Base-by-base conservation (phyloP, 2,888 invertebrate species). In the Galeopsomyia nigrocyanea region DNA sequence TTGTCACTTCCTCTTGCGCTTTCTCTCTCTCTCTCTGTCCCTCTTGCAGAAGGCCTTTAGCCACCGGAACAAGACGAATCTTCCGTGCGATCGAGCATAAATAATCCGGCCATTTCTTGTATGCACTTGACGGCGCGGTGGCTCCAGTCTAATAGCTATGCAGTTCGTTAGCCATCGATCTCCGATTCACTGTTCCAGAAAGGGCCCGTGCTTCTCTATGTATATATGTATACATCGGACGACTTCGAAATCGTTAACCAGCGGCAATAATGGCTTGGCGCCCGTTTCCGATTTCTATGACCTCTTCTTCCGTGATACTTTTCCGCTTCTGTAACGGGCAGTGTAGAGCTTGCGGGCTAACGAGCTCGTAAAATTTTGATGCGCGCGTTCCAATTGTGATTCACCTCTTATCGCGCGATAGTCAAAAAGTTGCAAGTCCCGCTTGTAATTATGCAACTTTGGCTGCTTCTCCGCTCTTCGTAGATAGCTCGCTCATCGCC, bases 161-260 rank as follows among this genome's bases (percentile, higher is more conserved):
- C 67, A 57, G 74, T 75, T 75, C 68, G 75, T 75, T 75, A 75
- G 58, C 39, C 10, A 50, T 57, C 39, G 46, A 14, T 13, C 49
- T 26, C 3, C 26, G 26, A n/a, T n/a, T n/a, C n/a, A n/a, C 26
- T 26, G 26, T 5, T 26, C 26, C 26, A 39, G 39, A 39, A 39
- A 39, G 31, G 31, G n/a, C n/a, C n/a, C n/a, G n/a, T n/a, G n/a
- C n/a, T n/a, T n/a, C n/a, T n/a, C n/a, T n/a, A n/a, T 31, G 31
- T 31, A 51, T 51, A 64, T 64, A n/a, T 49, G 50, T 62, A 17
- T 51, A 62, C 22, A 61, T n/a, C n/a, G n/a, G n/a, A 50, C 46
- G 13, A 51, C 17, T 55, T 55, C 17, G 47, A n/a, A 60, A 61
- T 61, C 55, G 55, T 55, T 68, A 68, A 31, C 51, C 7, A 16